Evolutionary conservation across 2,797 vertebrate genomes (phyloP).

Genomic region (Bufotes viridis): DNA sequence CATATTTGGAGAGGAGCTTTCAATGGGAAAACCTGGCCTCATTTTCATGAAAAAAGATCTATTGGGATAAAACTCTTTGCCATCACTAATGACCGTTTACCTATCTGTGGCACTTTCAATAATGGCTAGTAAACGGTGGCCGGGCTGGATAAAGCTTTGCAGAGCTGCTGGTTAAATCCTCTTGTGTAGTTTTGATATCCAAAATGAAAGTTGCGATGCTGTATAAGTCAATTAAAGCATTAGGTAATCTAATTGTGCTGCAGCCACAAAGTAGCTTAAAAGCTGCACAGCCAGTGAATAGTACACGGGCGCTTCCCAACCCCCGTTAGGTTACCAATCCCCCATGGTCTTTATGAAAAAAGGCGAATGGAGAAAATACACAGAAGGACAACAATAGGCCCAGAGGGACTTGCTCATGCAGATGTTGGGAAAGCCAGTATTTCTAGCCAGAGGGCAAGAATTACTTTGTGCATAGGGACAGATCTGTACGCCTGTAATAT

Average conservation of each 20-base stretch:
- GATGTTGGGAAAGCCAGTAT: slow-evolving; percentile 51
- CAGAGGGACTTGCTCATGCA: slow-evolving; percentile 72
- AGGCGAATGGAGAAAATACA: slow-evolving; percentile 71
- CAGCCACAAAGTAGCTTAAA: slow-evolving; percentile 67
- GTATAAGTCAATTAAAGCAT: slow-evolving; percentile 73
- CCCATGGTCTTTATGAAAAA: slow-evolving; percentile 72
- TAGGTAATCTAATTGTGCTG: slow-evolving; percentile 68
- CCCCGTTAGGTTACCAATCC: slow-evolving; percentile 70
- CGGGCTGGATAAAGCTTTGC: slow-evolving; percentile 52
- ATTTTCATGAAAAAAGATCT: slow-evolving; percentile 57
- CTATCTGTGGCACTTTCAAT: slow-evolving; percentile 61
- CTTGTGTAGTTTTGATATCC: slow-evolving; percentile 67
- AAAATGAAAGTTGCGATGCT: slow-evolving; percentile 67
- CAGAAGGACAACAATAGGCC: slow-evolving; percentile 78
- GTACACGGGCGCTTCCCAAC: slow-evolving; percentile 51
- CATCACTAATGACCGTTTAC: slow-evolving; percentile 45
- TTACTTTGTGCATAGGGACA: slow-evolving; percentile 30
- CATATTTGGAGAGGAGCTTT: slow-evolving; percentile 13
- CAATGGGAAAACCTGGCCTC: slow-evolving; percentile 48
- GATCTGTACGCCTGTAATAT: slow-evolving; percentile 39
- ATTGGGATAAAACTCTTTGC: slow-evolving; percentile 56
- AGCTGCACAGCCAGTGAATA: slow-evolving; percentile 70
- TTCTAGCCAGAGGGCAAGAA: slow-evolving; percentile 43
- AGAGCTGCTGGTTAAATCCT: slow-evolving; percentile 66
- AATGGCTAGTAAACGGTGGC: slow-evolving; percentile 60